Evolutionary conservation across 2,888 invertebrate species (phyloP).

Genomic region (Melanargia galathea): DNA sequence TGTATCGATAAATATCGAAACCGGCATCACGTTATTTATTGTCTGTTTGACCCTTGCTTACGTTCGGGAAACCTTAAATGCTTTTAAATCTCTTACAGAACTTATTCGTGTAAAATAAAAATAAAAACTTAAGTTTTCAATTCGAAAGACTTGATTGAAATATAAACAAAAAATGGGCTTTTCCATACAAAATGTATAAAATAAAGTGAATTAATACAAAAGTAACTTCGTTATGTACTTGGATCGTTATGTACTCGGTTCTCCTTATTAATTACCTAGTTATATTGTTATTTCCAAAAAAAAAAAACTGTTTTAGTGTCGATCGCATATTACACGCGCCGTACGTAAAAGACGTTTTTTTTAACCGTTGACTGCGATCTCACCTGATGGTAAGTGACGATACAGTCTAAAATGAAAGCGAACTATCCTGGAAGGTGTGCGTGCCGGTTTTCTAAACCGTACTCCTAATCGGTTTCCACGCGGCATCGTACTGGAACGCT

Average conservation of each 20-base stretch:
- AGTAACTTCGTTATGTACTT: background rate
- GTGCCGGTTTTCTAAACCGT: no score
- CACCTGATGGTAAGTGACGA: no score
- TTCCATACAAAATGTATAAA: constrained; percentile 30
- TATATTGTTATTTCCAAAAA: background rate
- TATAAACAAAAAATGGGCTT: constrained; percentile 7
- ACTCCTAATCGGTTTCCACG: no score
- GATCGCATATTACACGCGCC: no score
- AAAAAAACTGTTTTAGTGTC: background rate
- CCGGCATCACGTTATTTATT: background rate
- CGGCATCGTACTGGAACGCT: no score
- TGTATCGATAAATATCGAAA: background rate
- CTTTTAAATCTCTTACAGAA: background rate
- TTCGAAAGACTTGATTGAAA: no score
- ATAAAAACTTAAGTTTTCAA: background rate
- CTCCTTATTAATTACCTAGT: background rate
- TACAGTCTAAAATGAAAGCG: no score
- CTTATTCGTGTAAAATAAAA: background rate
- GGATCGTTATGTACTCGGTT: background rate
- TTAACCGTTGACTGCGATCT: no score
- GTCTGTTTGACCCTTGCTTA: background rate
- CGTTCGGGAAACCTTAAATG: background rate
- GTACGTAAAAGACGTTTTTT: no score
- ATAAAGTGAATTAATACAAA: background rate
- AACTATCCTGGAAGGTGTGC: no score